Conservation (phyloP, 2,113 vertebrate genomes). For the Epinephelus moara region DNA sequence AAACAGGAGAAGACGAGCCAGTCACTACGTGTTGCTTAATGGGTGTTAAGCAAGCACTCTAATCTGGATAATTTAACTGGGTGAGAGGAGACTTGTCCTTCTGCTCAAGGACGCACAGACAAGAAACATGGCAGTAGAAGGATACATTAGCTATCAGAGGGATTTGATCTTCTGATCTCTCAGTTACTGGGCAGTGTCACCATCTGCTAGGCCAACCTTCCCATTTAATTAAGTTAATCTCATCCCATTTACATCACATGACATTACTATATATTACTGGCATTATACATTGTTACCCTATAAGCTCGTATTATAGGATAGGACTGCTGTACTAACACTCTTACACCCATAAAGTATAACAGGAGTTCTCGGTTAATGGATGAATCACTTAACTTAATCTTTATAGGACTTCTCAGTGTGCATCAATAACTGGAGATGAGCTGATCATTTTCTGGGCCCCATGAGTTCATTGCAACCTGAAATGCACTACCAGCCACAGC, state of each 20-base stretch:
- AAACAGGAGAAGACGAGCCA: not conserved
- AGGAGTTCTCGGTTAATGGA: not conserved
- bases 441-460: not conserved
- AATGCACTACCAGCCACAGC: not conserved
- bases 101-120: conserved; percentile 36
- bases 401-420: not conserved
- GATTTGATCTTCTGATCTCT: conserved; percentile 37
- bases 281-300: conserved; percentile 19
- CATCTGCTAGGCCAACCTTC: conserved; percentile 33
- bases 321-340: conserved; percentile 1
- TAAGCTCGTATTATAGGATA: not conserved
- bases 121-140: conserved; percentile 10
- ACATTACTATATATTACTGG: conserved; percentile 26
- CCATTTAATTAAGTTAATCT: conserved; percentile 40
- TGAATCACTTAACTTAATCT: not conserved
- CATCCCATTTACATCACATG: conserved; percentile 44
- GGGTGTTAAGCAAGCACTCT: not conserved
- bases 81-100: not conserved
- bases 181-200: conserved; percentile 41
- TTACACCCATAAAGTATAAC: conserved; percentile 13
- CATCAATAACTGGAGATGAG: not conserved
- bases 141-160: conserved; percentile 12
- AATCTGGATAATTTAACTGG: not conserved
- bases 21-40: not conserved
- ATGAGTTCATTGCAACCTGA: not conserved